phyloP scores from a whole-genome alignment of 1,140 invertebrate species.

The Zaprionus inermis region DNA sequence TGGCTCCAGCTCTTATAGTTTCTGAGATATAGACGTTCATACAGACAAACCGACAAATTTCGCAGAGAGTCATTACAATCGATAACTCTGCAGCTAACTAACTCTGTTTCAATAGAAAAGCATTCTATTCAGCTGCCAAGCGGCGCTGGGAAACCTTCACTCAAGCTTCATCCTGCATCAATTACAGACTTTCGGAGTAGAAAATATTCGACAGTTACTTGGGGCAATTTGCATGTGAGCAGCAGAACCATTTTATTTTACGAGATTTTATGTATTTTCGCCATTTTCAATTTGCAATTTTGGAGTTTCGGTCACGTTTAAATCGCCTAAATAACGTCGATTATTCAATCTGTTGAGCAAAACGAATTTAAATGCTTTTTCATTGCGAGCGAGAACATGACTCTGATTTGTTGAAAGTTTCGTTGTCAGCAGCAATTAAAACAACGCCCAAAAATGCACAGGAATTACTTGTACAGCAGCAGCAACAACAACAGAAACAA shows the following conservation, averaged over 20 bases:
- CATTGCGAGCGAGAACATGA: conserved; percentile 18
- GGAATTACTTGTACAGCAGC: conserved; percentile 45
- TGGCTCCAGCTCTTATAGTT: too few species aligned
- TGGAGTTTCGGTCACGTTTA: conserved; percentile 25
- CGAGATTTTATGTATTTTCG: not conserved
- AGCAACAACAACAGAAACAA: conserved; percentile 37
- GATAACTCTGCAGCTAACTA: not conserved
- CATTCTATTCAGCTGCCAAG: not conserved
- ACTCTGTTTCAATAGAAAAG: not conserved
- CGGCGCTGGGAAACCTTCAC: not conserved
- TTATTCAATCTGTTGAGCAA: conserved; percentile 61
- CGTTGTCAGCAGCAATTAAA: conserved; percentile 80
- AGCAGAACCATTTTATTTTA: not conserved
- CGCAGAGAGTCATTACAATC: too few species aligned
- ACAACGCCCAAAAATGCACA: conserved; percentile 61
- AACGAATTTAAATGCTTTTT: conserved; percentile 48
- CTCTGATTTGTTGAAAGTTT: conserved; percentile 74
- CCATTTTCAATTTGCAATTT: conserved; percentile 13
- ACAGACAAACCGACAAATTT: too few species aligned
- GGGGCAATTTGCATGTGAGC: not conserved
- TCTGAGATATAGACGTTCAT: too few species aligned
- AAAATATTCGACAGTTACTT: not conserved
- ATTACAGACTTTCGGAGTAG: not conserved
- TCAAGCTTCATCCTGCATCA: not conserved
- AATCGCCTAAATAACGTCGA: conserved; percentile 38